A percentile compares a stretch with the other conserved stretches of the same genome.
phyloP scores from a whole-genome alignment of 2,888 invertebrate species.

The Phyllotreta striolata region DNA sequence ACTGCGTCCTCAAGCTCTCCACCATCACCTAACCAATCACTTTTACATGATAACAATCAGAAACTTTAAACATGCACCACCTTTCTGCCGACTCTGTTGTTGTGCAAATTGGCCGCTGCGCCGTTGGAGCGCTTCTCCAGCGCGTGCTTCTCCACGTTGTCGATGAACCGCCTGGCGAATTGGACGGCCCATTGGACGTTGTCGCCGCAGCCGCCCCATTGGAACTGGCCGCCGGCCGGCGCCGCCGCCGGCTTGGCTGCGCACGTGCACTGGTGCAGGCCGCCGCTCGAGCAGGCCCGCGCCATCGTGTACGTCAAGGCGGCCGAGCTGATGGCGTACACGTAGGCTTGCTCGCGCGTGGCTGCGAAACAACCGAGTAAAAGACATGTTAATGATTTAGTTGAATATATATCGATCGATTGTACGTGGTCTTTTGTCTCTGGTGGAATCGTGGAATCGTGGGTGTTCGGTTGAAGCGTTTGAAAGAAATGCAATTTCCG shows the following conservation, averaged over 20 bases:
- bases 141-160: constrained; percentile 68
- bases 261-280: constrained; percentile 80
- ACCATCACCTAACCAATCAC: constrained; percentile 66
- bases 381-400: neutral
- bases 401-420: neutral
- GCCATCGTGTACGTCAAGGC: constrained; percentile 80
- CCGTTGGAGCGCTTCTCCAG: constrained; percentile 59
- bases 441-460: too few species aligned
- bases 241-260: constrained; percentile 73
- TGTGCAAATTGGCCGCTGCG: constrained; percentile 78
- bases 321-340: constrained; percentile 83
- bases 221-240: constrained; percentile 72
- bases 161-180: constrained; percentile 77
- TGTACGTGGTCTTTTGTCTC: too few species aligned
- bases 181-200: constrained; percentile 73
- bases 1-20: constrained; percentile 69
- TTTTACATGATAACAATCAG: neutral
- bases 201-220: constrained; percentile 90
- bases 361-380: constrained; percentile 64
- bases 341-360: constrained; percentile 85
- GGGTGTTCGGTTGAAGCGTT: neutral
- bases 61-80: constrained; percentile 58
- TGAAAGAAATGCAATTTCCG: constrained; percentile 16
- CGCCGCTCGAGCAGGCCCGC: constrained; percentile 79
- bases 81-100: constrained; percentile 79